Conservation (phyloP, 2,797 vertebrate genomes). For the Pangasius larnaudii region DNA sequence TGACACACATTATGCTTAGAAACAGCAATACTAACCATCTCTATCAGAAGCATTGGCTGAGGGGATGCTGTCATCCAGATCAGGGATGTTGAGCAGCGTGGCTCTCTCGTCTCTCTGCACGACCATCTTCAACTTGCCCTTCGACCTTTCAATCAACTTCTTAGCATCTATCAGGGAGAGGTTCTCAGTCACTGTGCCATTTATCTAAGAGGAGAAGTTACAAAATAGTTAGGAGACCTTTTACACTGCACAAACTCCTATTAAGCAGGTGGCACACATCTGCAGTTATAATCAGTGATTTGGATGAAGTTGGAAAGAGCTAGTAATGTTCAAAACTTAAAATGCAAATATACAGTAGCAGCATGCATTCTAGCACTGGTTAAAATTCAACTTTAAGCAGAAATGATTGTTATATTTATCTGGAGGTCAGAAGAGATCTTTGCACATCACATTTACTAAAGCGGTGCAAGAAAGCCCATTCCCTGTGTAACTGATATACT, state of each 20-base stretch:
- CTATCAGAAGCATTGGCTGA: slow-evolving; percentile 96
- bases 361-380: neutral
- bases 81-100: slow-evolving; percentile 95
- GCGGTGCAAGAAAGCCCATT: neutral
- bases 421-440: neutral
- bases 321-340: neutral
- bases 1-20: neutral
- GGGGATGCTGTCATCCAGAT: slow-evolving; percentile 97
- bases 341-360: neutral
- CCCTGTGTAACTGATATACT: neutral
- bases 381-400: neutral
- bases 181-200: slow-evolving; percentile 98
- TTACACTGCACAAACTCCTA: neutral
- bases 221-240: neutral
- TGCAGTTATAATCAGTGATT: neutral
- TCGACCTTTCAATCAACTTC: slow-evolving; percentile 98
- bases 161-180: slow-evolving; percentile 98
- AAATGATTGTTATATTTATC: neutral
- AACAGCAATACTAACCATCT: slow-evolving; percentile 84
- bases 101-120: slow-evolving; percentile 96
- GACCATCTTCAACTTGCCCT: slow-evolving; percentile 99
- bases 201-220: slow-evolving; percentile 79
- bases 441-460: neutral
- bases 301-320: neutral
- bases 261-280: neutral